phyloP scores from a whole-genome alignment of 2,113 vertebrate species.

The Tachuris rubrigastra region DNA sequence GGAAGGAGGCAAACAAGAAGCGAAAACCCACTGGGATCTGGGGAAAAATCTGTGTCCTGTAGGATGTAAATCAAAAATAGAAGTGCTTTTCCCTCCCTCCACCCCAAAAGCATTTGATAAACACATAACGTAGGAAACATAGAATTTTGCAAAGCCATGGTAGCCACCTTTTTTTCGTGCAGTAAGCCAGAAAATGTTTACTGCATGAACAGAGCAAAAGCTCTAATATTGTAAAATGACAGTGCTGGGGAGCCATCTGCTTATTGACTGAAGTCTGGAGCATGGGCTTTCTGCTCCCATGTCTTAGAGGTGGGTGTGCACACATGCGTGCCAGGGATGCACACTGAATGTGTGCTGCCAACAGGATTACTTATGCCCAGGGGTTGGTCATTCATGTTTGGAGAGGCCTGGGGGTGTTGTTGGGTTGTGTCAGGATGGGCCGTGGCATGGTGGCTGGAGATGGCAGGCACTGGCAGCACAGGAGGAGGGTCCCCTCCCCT shows the following conservation, averaged over 20 bases:
- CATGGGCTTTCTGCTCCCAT: not conserved
- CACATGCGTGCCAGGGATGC: not conserved
- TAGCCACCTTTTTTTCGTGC: constrained; percentile 11
- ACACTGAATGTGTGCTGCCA: not conserved
- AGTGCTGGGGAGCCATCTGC: constrained; percentile 48
- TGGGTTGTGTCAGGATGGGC: not conserved
- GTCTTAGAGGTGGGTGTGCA: not conserved
- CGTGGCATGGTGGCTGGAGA: not conserved
- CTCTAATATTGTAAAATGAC: constrained; percentile 50
- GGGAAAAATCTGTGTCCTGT: constrained; percentile 14
- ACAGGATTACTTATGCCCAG: accelerated
- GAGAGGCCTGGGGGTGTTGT: not conserved
- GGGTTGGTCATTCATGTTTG: accelerated
- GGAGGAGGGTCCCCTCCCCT: not conserved
- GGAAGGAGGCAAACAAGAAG: constrained; percentile 11
- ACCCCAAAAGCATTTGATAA: not conserved
- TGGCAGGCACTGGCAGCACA: not conserved
- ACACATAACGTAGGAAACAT: constrained; percentile 13
- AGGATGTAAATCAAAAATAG: constrained; percentile 24
- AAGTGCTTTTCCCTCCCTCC: not conserved
- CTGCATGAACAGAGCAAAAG: constrained; percentile 56
- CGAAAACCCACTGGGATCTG: constrained; percentile 13
- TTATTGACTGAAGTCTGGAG: constrained; percentile 51
- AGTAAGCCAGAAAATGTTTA: constrained; percentile 63
- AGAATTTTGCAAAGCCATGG: constrained; percentile 26